These are phyloP conservation scores for Ictalurus punctatus DNA, from an alignment of 2,113 vertebrate species.

Conservation along the genomic window DNA sequence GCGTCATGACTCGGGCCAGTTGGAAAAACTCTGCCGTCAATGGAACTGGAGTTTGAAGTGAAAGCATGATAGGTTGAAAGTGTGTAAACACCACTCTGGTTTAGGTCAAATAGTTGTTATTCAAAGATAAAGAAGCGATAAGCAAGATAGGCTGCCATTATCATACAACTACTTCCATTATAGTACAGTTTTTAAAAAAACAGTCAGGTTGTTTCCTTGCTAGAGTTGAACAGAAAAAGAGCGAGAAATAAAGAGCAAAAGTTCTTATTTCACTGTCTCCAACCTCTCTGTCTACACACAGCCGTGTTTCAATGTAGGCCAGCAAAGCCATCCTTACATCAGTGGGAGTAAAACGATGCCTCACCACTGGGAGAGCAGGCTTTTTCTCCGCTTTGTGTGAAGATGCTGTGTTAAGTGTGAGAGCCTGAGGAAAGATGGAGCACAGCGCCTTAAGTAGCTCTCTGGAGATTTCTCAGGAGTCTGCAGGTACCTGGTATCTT, in stretches of 20 bases:
- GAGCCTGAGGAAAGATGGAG: conserved; percentile 48
- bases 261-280: background rate
- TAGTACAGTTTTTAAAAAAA: background rate
- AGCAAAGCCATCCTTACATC: conserved; percentile 28
- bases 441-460: conserved; percentile 52
- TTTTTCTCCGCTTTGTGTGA: conserved; percentile 41
- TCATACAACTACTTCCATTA: background rate
- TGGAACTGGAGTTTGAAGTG: conserved; percentile 6
- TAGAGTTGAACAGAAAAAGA: background rate
- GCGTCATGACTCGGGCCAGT: conserved; percentile 36
- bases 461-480: conserved; percentile 43
- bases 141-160: background rate
- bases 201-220: background rate
- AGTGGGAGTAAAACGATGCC: conserved; percentile 36
- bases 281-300: background rate
- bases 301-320: conserved; percentile 40
- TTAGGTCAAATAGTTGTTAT: background rate
- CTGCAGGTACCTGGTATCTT: conserved; percentile 37
- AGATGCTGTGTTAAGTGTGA: conserved; percentile 42
- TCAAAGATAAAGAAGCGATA: background rate
- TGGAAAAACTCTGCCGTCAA: conserved; percentile 40
- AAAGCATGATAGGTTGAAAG: conserved; percentile 13
- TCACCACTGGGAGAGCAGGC: conserved; percentile 32
- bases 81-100: background rate
- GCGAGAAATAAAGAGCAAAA: background rate